Evolutionary conservation across 2,888 invertebrate genomes (phyloP), one percentile per base, ranked within the genome.

Genomic region (Acanthococcus lagerstroemiae): DNA sequence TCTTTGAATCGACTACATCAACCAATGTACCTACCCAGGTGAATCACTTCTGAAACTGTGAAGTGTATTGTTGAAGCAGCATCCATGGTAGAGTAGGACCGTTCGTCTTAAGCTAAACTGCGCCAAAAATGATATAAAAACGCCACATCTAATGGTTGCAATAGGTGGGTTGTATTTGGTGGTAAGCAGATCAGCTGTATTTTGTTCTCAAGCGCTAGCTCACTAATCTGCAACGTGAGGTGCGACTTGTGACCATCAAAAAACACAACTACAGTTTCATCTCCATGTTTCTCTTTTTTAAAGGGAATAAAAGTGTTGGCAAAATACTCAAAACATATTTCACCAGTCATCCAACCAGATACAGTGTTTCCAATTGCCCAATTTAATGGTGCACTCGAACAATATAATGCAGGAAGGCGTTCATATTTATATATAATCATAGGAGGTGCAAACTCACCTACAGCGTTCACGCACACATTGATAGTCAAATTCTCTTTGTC

Each of bases 191-290:
- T 66, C 24, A 71, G 45, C 21, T 69, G 65, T 22, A 71, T 70
- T 4, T 69, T 69, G 66, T 68, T 67, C 50, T 67, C 65, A 27
- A 65, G 50, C 19, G 69, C 70, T 45, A 71, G 70, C 25, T 66
- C 24, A 48, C 69, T 69, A n/a, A 66, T 44, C 26, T 70, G 68
- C n/a, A 67, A 44, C 25, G 68, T 68, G 27, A 70, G 46, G 68
- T 78, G 75, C 9, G 75, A 76, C 5, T 70, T 58, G 68, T 76
- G 76, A 19, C 75, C 75, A 71, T 77, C 77, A 30, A 78, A 68
- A 66, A 75, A 77, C 25, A 72, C 61, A 65, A 71, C 69, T 5
- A 69, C 65, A 67, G 71, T 71, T 68, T 71, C 71, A 67, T 72
- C 72, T n/a, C 71, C 68, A 19, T 66, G 67, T n/a, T 65, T 68